Evolutionary conservation across 2,797 vertebrate genomes (phyloP), one percentile per base, ranked within the genome.

Genomic region (Sebastes steindachneri): DNA sequence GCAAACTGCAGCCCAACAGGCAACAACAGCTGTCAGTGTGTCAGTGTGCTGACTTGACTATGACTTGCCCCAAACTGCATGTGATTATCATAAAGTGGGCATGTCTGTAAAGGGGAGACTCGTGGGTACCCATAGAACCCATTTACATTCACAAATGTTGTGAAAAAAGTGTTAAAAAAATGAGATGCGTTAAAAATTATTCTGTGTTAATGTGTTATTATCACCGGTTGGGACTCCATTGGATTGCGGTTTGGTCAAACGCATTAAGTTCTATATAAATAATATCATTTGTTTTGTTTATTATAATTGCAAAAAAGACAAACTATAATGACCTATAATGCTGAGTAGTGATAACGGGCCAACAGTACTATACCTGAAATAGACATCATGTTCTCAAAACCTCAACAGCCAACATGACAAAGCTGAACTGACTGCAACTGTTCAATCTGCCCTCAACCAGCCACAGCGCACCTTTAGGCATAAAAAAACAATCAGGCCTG

Each of bases 401-500:
- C 28, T 58, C 26, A n/a, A 21, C 0, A 66, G 41, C 17, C 33
- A 78, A 17, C 25, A 41, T 31, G 57, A 68, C 54, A 48, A 72
- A 58, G 29, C 70, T 53, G 64, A 73, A 54, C 12, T 21, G 68
- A 64, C 55, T 70, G n/a, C 63, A 41, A 26, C 60, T 7, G 19
- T 26, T 70, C 7, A 41, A 21, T 80, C 68, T 77, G 19, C 33
- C 62, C 57, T 75, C 41, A 66, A 64, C 41, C 63, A 69, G 58
- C 68, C 45, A 48, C 57, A 51, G 21, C 3, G 2, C 77, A 80
- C 70, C 80, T 79, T 66, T 19, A 59, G 75, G 67, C 68, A 62
- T 12, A 57, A 73, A 53, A 69, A 76, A 62, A 77, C 84, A 90
- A 84, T 84, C 65, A 84, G 59, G 72, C 68, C 74, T 55, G 68